Conservation (phyloP, 2,888 invertebrate genomes). For the Agrochola litura region DNA sequence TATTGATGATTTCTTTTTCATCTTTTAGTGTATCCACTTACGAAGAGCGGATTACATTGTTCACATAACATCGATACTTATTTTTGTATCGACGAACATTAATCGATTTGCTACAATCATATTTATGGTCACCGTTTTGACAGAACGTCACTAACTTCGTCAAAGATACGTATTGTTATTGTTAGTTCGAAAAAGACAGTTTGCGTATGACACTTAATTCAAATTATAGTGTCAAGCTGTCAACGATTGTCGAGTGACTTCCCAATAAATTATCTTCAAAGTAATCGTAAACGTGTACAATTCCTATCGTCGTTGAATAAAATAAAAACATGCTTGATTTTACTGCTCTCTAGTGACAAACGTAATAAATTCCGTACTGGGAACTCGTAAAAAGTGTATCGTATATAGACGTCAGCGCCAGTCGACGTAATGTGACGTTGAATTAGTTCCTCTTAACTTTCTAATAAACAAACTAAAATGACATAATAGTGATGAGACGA, state of each 20-base stretch:
- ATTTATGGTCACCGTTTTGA: constrained; percentile 17
- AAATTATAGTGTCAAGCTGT: constrained; percentile 71
- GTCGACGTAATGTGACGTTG: constrained; percentile 81
- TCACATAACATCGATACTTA: constrained; percentile 43
- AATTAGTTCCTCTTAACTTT: constrained; percentile 83
- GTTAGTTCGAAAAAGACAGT: constrained; percentile 32
- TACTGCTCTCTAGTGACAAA: constrained; percentile 82
- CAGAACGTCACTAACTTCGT: constrained; percentile 18
- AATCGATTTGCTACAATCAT: constrained; percentile 19
- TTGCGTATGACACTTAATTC: constrained; percentile 25
- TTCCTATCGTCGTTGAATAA: constrained; percentile 72
- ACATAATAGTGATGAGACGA: constrained; percentile 69
- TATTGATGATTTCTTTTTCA: constrained; percentile 83
- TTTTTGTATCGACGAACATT: constrained; percentile 21
- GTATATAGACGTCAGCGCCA: constrained; percentile 82
- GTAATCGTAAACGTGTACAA: constrained; percentile 75
- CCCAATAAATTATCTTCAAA: constrained; percentile 76
- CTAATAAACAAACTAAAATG: constrained; percentile 80
- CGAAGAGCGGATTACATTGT: constrained; percentile 70
- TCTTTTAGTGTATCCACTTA: constrained; percentile 76
- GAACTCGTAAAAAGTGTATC: constrained; percentile 84
- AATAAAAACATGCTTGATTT: constrained; percentile 78
- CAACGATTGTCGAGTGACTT: constrained; percentile 68
- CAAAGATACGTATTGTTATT: constrained; percentile 18
- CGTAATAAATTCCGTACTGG: constrained; percentile 82